phyloP scores from a whole-genome alignment of 2,888 invertebrate genomes.

The Prosopocoilus inquinatus region DNA sequence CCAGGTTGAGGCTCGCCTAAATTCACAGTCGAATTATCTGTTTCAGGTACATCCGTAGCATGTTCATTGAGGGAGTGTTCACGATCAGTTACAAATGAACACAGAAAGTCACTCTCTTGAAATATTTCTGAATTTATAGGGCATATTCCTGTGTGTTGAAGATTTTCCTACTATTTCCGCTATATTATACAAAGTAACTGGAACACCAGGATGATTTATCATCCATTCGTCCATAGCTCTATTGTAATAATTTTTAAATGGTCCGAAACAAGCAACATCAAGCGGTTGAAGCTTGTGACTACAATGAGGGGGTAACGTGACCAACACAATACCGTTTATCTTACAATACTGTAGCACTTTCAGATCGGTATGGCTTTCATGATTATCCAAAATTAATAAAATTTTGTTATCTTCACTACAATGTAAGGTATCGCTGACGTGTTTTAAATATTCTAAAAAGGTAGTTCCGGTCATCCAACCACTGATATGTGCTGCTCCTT shows the following conservation, averaged over 20 bases:
- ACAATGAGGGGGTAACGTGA: conserved; percentile 5
- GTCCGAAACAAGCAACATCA: conserved; percentile 1
- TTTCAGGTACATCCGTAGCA: background rate
- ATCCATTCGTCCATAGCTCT: conserved; percentile 5
- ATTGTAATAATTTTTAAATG: conserved; percentile 10
- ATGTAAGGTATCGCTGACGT: conserved; percentile 30
- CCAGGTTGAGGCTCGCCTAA: too few relatives aligned
- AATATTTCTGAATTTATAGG: conserved; percentile 12
- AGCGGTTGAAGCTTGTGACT: conserved; percentile 9
- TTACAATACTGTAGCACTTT: background rate
- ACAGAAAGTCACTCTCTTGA: conserved; percentile 28
- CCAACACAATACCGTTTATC: conserved; percentile 1
- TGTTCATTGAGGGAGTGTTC: background rate
- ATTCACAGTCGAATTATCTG: too few relatives aligned
- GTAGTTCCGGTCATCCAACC: conserved; percentile 31
- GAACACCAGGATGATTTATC: conserved; percentile 7
- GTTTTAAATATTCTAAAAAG: conserved; percentile 14
- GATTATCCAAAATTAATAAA: conserved; percentile 25
- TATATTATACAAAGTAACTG: conserved; percentile 10
- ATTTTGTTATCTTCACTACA: conserved; percentile 22
- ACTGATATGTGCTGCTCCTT: conserved; percentile 32
- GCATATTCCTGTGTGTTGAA: conserved; percentile 10
- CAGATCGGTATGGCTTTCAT: conserved; percentile 1
- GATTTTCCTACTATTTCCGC: conserved; percentile 4
- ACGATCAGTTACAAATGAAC: conserved; percentile 8